Evolutionary conservation across 2,113 vertebrate species (phyloP).

Genomic region (Lampris incognitus): DNA sequence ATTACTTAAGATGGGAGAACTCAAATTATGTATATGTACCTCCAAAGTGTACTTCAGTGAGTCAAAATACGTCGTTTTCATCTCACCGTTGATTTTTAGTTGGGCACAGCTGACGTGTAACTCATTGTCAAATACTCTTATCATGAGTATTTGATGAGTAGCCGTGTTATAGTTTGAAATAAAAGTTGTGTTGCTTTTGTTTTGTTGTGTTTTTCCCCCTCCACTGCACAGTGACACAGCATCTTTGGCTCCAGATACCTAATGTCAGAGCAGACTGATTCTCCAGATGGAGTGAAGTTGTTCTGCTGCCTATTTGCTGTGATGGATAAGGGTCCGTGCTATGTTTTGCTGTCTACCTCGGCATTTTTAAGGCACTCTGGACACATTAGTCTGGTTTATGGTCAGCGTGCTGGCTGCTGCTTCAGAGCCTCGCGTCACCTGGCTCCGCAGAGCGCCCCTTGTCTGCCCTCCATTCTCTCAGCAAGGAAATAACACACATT

Average conservation of each 20-base stretch:
- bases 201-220: background rate
- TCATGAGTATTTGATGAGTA: too few relatives aligned
- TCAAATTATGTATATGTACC: background rate
- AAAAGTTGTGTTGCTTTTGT: background rate
- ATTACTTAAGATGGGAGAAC: background rate
- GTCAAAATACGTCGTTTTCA: background rate
- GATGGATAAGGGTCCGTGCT: constrained; percentile 56
- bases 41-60: background rate
- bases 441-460: constrained; percentile 42
- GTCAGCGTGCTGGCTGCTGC: constrained; percentile 5
- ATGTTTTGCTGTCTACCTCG: constrained; percentile 41
- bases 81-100: background rate
- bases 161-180: too few relatives aligned
- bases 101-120: too few relatives aligned
- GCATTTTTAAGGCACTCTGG: constrained; percentile 55
- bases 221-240: constrained; percentile 36
- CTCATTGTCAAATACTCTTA: too few relatives aligned
- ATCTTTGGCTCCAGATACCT: constrained; percentile 17
- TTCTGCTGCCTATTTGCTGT: constrained; percentile 45
- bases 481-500: constrained; percentile 31
- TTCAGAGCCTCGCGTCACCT: constrained; percentile 42
- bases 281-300: constrained; percentile 52
- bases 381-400: constrained; percentile 66
- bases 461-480: constrained; percentile 42
- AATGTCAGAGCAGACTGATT: constrained; percentile 33